Conservation (phyloP, 2,888 invertebrate species). For the Acleris laterana region DNA sequence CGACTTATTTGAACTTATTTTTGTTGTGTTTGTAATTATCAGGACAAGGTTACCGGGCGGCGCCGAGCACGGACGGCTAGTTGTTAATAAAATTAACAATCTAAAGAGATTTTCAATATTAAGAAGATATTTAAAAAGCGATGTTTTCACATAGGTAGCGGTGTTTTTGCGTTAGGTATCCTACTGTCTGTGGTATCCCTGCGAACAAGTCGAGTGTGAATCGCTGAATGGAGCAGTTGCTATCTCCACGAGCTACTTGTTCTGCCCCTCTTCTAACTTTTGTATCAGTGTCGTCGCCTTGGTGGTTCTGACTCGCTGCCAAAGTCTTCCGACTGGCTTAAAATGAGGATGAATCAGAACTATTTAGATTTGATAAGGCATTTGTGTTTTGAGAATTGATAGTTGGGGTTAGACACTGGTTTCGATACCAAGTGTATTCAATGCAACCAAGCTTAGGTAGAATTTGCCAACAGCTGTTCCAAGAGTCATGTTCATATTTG, state of each 20-base stretch:
- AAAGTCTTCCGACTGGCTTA: background rate
- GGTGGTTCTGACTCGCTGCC: slow-evolving; percentile 33
- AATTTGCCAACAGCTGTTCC: too few species aligned
- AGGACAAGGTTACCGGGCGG: too few species aligned
- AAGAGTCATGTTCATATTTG: too few species aligned
- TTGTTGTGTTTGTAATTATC: too few species aligned
- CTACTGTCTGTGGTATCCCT: slow-evolving; percentile 1
- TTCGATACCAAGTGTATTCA: too few species aligned
- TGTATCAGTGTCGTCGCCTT: slow-evolving; percentile 44
- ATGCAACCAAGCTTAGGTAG: background rate
- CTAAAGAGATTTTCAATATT: too few species aligned
- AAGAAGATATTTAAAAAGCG: too few species aligned
- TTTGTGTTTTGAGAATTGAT: background rate
- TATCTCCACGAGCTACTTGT: slow-evolving; percentile 42
- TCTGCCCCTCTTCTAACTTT: slow-evolving; percentile 47
- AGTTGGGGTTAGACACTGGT: too few species aligned
- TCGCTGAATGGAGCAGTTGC: slow-evolving; percentile 45
- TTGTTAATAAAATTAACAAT: too few species aligned
- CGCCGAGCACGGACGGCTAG: too few species aligned
- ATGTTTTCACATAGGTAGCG: too few species aligned
- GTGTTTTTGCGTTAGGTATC: background rate
- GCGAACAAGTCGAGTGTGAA: slow-evolving; percentile 49
- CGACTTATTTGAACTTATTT: too few species aligned
- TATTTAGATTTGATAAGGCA: background rate
- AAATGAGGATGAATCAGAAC: background rate